phyloP scores from a whole-genome alignment of 2,113 vertebrate species.

The Piaya cayana region DNA sequence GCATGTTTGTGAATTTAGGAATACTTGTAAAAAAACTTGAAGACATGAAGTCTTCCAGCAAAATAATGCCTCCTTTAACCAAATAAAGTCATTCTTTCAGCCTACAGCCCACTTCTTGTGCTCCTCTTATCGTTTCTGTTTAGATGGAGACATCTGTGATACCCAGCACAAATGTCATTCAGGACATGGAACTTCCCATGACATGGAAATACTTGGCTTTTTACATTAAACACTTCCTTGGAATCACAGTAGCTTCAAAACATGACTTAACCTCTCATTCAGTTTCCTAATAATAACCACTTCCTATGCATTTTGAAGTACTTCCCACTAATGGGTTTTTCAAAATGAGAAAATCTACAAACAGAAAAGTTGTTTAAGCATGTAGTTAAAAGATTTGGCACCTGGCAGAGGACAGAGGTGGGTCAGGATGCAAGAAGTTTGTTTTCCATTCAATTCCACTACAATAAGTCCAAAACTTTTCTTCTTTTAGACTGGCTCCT shows the following conservation, averaged over 20 bases:
- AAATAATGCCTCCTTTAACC: neutral
- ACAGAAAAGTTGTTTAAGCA: neutral
- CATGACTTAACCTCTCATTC: neutral
- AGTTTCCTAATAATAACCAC: neutral
- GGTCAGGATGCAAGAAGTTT: neutral
- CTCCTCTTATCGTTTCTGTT: neutral
- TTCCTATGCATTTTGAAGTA: neutral
- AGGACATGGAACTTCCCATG: neutral
- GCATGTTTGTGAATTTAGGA: neutral
- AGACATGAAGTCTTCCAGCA: neutral
- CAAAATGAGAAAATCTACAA: neutral
- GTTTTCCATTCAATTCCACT: neutral
- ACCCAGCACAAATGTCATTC: neutral
- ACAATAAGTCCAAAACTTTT: neutral
- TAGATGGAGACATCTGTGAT: neutral
- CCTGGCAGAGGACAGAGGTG: neutral
- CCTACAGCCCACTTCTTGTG: neutral
- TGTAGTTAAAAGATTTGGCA: neutral
- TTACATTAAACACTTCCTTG: neutral
- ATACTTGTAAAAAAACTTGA: neutral
- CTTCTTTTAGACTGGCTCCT: neutral
- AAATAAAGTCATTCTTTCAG: neutral
- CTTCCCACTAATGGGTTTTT: neutral
- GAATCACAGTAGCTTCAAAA: neutral
- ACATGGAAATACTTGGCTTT: neutral